Evolutionary conservation across 2,888 invertebrate genomes (phyloP).

Genomic region (Tromatobia lineatoria): DNA sequence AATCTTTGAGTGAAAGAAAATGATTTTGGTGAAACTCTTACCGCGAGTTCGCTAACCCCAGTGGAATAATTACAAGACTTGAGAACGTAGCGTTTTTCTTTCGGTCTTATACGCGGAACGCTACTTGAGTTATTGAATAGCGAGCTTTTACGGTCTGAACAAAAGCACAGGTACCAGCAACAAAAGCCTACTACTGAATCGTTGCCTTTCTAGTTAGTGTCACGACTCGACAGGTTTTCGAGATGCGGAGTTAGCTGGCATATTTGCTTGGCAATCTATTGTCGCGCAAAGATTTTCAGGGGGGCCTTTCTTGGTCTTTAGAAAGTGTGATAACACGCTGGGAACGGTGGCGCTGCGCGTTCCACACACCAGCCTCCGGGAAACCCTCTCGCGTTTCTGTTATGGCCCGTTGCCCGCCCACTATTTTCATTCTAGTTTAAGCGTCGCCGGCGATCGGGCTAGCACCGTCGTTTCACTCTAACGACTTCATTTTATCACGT

Average conservation of each 20-base stretch:
- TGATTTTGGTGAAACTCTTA: neutral
- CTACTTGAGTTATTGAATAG: conserved; percentile 30
- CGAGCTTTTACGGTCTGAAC: conserved; percentile 55
- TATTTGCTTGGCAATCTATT: conserved; percentile 30
- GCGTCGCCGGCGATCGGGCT: conserved; percentile 48
- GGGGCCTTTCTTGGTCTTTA: conserved; percentile 22
- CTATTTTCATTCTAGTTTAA: conserved; percentile 52
- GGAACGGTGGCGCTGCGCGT: conserved; percentile 9
- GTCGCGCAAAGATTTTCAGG: conserved; percentile 32
- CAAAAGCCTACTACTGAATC: neutral
- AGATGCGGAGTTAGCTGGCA: neutral
- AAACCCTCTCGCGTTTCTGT: neutral
- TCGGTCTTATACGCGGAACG: neutral
- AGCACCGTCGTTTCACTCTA: conserved; percentile 57
- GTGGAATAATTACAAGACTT: conserved; percentile 4
- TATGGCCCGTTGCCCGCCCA: conserved; percentile 4
- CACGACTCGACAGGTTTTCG: neutral
- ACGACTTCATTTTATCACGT: conserved; percentile 66
- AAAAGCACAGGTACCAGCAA: conserved; percentile 19
- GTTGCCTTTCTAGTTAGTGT: conserved; percentile 21
- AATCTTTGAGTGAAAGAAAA: conserved; percentile 1
- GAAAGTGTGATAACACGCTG: conserved; percentile 32
- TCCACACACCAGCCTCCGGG: conserved; percentile 1
- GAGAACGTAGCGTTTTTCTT: neutral
- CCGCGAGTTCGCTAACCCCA: neutral